A percentile compares a stretch with the other conserved stretches of the same genome.
phyloP scores from a whole-genome alignment of 2,113 vertebrate species.

The Osmerus mordax region DNA sequence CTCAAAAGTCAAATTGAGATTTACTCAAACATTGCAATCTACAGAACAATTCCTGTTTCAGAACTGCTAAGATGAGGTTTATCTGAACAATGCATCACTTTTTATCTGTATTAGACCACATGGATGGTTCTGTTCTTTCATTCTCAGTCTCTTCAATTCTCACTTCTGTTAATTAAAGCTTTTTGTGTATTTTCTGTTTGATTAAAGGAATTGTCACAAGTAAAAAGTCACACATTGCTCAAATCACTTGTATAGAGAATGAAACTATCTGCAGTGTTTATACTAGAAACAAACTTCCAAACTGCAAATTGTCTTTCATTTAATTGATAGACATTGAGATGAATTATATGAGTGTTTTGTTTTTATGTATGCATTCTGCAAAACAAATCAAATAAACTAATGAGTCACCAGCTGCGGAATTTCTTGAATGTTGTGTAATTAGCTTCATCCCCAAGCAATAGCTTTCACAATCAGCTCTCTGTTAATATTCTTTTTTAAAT shows the following conservation, averaged over 20 bases:
- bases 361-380: slow-evolving; percentile 62
- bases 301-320: slow-evolving; percentile 36
- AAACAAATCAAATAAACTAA: slow-evolving; percentile 70
- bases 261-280: slow-evolving; percentile 34
- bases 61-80: too few species aligned
- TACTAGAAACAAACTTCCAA: slow-evolving; percentile 19
- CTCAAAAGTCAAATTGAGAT: too few species aligned
- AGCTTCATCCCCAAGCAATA: background rate
- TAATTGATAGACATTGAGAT: slow-evolving; percentile 39
- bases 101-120: slow-evolving; percentile 28
- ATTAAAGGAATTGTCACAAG: slow-evolving; percentile 30
- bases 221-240: slow-evolving; percentile 32
- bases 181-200: slow-evolving; percentile 25
- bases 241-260: slow-evolving; percentile 43
- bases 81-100: too few species aligned
- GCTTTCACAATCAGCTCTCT: background rate
- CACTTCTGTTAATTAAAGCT: slow-evolving; percentile 32
- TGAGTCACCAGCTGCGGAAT: slow-evolving; percentile 30
- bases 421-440: background rate
- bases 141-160: slow-evolving; percentile 5
- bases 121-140: slow-evolving; percentile 30
- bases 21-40: too few species aligned
- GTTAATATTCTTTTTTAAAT: background rate
- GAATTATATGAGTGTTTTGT: slow-evolving; percentile 47
- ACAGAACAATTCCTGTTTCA: too few species aligned